Evolutionary conservation across 2,113 vertebrate genomes (phyloP), one percentile per base, ranked within the genome.

Genomic region (Aleadryas rufinucha): DNA sequence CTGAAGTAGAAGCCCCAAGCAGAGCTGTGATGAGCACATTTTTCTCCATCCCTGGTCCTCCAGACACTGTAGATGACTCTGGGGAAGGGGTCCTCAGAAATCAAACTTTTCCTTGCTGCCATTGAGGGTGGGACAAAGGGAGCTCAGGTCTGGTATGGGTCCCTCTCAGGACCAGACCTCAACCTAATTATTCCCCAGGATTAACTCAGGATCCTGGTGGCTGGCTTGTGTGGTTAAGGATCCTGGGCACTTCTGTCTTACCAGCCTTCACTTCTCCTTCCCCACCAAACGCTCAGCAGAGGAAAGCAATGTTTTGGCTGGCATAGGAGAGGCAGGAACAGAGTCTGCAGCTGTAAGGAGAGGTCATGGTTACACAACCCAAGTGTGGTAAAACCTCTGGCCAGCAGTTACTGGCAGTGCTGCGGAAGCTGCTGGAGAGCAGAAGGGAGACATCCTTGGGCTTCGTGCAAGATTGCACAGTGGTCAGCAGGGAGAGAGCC

Each of bases 361-460:
- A 75, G 92, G 69, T 80, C 88, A 42, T 8, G 35, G 80, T 91
- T 95, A 44, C 72, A 84, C 84, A 94, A 96, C 53, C 17, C 45
- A 3, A 89, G 59, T 91, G 90, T 94, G 95, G 95, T 72, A 93
- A 96, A 93, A 56, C 27, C 81, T 57, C 77, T 59, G 93, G 81
- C 92, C 89, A 91, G 91, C 74, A 96, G 61, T 97, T 97, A 87
- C 97, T 26, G 84, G 68, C 89, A 97, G 18, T 9, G 74, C 94
- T 95, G 94, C 68, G 94, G 97, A 97, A 97, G 95, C 95, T 97
- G 81, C 92, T 77, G 91, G 72, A 70, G 87, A 95, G 65, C 87
- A 89, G 69, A 57, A 63, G 79, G 68, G 65, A 95, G 70, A 70
- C 90, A 89, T 81, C 72, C 95, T 1, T 26, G 39, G 82, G 70